Evolutionary conservation across 2,888 invertebrate genomes (phyloP).

Genomic region (Pollenia labialis): DNA sequence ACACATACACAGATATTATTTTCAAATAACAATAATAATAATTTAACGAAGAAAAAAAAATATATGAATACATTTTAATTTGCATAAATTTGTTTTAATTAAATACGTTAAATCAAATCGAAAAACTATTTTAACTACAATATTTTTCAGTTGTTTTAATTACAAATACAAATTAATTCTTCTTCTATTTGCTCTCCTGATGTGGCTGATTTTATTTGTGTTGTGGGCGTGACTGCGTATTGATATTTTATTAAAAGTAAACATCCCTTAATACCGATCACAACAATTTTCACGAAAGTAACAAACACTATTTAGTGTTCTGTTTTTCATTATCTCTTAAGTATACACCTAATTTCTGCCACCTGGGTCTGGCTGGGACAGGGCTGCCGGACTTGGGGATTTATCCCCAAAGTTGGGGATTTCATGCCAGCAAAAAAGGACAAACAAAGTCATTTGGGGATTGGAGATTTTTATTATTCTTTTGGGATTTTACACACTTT

Average conservation of each 20-base stretch:
- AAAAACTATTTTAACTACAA: slow-evolving; percentile 30
- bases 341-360: no score
- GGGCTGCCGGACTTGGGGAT: no score
- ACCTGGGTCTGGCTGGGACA: no score
- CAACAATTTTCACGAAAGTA: no score
- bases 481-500: no score
- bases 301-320: no score
- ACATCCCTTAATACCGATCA: no score
- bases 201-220: background rate
- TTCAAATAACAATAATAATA: slow-evolving; percentile 27
- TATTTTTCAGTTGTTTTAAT: slow-evolving; percentile 56
- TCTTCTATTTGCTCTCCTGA: background rate
- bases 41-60: slow-evolving; percentile 18
- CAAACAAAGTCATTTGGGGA: no score
- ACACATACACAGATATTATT: background rate
- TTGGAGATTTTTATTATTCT: no score
- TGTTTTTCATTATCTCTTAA: no score
- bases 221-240: background rate
- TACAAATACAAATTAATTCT: slow-evolving; percentile 35
- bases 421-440: no score
- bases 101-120: slow-evolving; percentile 62
- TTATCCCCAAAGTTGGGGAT: no score
- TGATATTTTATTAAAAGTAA: slow-evolving; percentile 24
- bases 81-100: slow-evolving; percentile 72
- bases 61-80: slow-evolving; percentile 49